Evolutionary conservation across 2,888 invertebrate species (phyloP), one percentile per base, ranked within the genome.

Genomic region (Harpalus rufipes): DNA sequence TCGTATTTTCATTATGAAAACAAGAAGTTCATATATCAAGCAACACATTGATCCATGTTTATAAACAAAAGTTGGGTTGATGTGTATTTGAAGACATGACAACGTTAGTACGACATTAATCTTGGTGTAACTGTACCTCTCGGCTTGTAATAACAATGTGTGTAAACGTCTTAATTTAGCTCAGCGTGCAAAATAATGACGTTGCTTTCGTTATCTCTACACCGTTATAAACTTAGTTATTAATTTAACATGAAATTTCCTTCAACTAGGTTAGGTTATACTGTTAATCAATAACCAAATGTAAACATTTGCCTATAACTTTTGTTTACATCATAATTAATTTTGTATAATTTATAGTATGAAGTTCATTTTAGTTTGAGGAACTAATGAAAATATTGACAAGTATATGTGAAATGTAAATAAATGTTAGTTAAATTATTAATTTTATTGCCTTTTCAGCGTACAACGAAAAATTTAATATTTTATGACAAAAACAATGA

Each of bases 271-370:
- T 18, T 18, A 39, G 8, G 68, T 39, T 68, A 14, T 39, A 32
- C 12, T 44, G 44, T 10, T 44, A 44, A 74, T 74, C 72, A 14
- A 74, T 74, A 44, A 74, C 44, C 72, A 74, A 74, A 74, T 44
- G 41, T 18, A 74, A 74, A 74, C 51, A 74, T 74, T 68, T 74
- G 72, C 41, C 72, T 74, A 8, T n/a, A 41, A 44, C 72, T 74
- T 39, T 74, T 74, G 72, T 74, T 74, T 74, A 44, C 72, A 74
- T 74, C 44, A 44, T 74, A 74, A 74, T 74, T 74, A 74, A 74
- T 74, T 74, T 44, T 44, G 44, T 72, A 72, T 72, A 72, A 72
- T 72, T 44, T 72, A 72, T 72, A 41, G 14, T 16, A 44, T 12
- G 18, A 44, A 44, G 18, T 16, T 44, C 18, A 8, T 16, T 74